Base-by-base conservation (phyloP, 2,113 vertebrate species). In the Barnardius zonarius region DNA sequence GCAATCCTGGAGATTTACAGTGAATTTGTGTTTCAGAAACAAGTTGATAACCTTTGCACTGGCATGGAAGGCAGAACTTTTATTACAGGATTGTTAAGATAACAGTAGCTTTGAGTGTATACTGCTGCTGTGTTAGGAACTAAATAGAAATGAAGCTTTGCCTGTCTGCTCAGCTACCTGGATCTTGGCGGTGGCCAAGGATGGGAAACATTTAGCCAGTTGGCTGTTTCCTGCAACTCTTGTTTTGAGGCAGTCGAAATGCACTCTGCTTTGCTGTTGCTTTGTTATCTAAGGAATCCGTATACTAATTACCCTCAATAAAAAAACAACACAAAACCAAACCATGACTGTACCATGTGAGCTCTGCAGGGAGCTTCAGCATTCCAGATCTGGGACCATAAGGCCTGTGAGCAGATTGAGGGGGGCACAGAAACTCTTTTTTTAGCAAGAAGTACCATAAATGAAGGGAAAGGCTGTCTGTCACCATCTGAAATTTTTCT, bases 271-370 rank as follows among this genome's bases (percentile, higher is more conserved):
- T 78, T 83, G 48, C 88, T 94, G 78, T 82, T 91, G 66, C 85
- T 91, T 91, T 84, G 57, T 96, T 98, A 96, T 96, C 96, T 96
- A 94, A 97, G 68, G 94, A 97, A 97, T 97, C 94, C 84, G 35
- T 79, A 85, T 37, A 86, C 79, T 87, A 62, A 83, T 97, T 97
- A 97, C 95, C 87, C 91, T 84, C 86, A 37, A 41, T 75, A 77
- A 90, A 91, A 76, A 77, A 44, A 44, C 17, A 44, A 17, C 43
- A 17, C 90, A 70, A 77, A 17, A 2, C 54, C 33, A 68, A 89
- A 70, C 75, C 59, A 62, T 80, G 69, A 84, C 31, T 84, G 33
- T 79, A 52, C 62, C 0, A 3, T 83, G 81, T 49, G 49, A 86
- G 81, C 52, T 92, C 67, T 96, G 93, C 73, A 90, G 70, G 68